Evolutionary conservation across 2,888 invertebrate species (phyloP).

Genomic region (Apotomis betuletana): DNA sequence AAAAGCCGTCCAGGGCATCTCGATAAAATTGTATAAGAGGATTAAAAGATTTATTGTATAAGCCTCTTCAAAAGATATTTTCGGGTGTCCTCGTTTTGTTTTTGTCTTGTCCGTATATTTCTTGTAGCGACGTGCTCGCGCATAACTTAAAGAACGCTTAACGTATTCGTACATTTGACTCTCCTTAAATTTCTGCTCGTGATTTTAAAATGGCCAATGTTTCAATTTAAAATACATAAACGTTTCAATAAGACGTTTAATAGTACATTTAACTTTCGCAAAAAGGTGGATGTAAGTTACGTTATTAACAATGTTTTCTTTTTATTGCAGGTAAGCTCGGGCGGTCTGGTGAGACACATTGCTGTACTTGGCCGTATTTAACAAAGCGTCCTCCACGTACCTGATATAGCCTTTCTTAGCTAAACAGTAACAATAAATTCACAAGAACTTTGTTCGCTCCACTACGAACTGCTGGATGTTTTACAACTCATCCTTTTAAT

Average conservation of each 20-base stretch:
- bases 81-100: slow-evolving; percentile 74
- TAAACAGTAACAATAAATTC: slow-evolving; percentile 76
- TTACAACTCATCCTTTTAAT: slow-evolving; percentile 65
- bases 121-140: slow-evolving; percentile 64
- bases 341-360: slow-evolving; percentile 48
- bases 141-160: slow-evolving; percentile 63
- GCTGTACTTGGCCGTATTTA: slow-evolving; percentile 59
- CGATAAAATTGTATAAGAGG: slow-evolving; percentile 80
- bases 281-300: neutral
- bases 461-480: slow-evolving; percentile 60
- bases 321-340: slow-evolving; percentile 60
- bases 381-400: slow-evolving; percentile 64
- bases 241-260: slow-evolving; percentile 18
- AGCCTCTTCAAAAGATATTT: slow-evolving; percentile 77
- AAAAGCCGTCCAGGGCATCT: slow-evolving; percentile 66
- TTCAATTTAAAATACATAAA: slow-evolving; percentile 11
- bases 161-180: slow-evolving; percentile 62
- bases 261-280: neutral
- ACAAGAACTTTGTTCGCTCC: slow-evolving; percentile 65
- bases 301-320: slow-evolving; percentile 54
- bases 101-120: slow-evolving; percentile 62
- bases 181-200: slow-evolving; percentile 63
- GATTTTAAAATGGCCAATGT: slow-evolving; percentile 39
- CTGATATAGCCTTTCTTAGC: slow-evolving; percentile 67
- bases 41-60: slow-evolving; percentile 80